Conservation (phyloP, 2,888 invertebrate species). For the Athrips mouffetella region DNA sequence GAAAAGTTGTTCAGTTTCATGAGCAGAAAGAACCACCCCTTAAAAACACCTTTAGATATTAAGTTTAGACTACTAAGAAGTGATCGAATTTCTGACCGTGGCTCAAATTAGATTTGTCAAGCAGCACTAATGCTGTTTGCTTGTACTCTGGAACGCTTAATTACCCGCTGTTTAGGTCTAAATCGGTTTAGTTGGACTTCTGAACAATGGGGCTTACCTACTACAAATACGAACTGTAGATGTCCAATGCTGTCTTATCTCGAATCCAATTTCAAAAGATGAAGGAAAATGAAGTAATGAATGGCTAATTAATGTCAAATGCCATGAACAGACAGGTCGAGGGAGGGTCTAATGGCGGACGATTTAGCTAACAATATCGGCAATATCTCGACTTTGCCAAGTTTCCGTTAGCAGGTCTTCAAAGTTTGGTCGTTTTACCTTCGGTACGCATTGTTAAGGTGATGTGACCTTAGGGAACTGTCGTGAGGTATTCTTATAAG, state of each 20-base stretch:
- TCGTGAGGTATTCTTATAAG: too few relatives aligned
- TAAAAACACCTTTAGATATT: too few relatives aligned
- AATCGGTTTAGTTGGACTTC: slow-evolving; percentile 20
- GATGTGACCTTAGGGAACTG: neutral
- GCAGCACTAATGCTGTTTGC: slow-evolving; percentile 14
- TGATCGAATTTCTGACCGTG: neutral
- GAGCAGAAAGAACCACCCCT: too few relatives aligned
- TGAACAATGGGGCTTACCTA: slow-evolving; percentile 6
- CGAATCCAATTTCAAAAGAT: neutral
- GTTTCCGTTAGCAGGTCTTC: slow-evolving; percentile 4
- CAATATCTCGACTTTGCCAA: slow-evolving; percentile 10
- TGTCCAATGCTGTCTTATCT: slow-evolving; percentile 1
- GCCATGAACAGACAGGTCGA: neutral
- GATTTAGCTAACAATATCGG: slow-evolving; percentile 16
- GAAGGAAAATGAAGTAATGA: neutral
- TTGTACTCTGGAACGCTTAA: slow-evolving; percentile 18
- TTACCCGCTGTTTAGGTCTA: slow-evolving; percentile 20
- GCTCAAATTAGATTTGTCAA: slow-evolving; percentile 8
- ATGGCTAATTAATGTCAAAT: neutral
- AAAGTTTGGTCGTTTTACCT: slow-evolving; percentile 8
- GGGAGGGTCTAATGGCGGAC: neutral
- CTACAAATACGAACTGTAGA: neutral
- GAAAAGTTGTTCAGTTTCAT: too few relatives aligned
- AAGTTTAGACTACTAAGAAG: neutral
- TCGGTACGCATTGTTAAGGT: neutral